Evolutionary conservation across 2,113 vertebrate species (phyloP), one percentile per base, ranked within the genome.

Genomic region (Anseranas semipalmata): DNA sequence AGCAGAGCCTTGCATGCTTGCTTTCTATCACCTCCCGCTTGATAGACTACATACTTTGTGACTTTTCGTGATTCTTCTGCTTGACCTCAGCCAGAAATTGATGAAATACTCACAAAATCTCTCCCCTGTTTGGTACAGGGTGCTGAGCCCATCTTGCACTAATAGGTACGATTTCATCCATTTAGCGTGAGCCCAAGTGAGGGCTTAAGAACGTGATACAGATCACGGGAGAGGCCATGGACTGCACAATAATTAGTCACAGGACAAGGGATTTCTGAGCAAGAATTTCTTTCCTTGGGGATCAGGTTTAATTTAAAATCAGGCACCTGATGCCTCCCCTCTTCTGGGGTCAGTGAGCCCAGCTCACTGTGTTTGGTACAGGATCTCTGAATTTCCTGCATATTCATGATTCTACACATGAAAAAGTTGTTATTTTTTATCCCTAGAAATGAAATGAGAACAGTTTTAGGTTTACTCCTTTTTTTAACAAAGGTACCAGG

Each of bases 401-500:
- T 95, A 90, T 95, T 94, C 82, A 67, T 77, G 63, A 63, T 67
- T 81, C 70, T 32, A 55, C 71, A 70, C 59, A 41, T 6, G 72
- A 93, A 30, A 35, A 93, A 87, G 75, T 85, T 89, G 91, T 72
- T 82, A 67, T 3, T 58, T 95, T 89, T 56, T 18, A 63, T 13
- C 62, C 16, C 56, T 8, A 65, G 88, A n/a, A 41, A n/a, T 4
- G 84, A 78, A 91, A 83, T 2, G 53, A 73, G 88, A 95, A 28
- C 60, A 75, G 83, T 95, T 90, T 81, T 90, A 90, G 2, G 43
- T 87, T 96, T 82, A 28, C 33, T 94, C 60, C 37, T 28, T 28
- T 53, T 53, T 56, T 74, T 55, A 67, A 59, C 92, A 92, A 81
- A 96, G 92, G 92, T 87, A 66, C 75, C 90, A 94, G 90, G 93